Conservation (phyloP, 2,888 invertebrate genomes). For the Dryocosmus kuriphilus region DNA sequence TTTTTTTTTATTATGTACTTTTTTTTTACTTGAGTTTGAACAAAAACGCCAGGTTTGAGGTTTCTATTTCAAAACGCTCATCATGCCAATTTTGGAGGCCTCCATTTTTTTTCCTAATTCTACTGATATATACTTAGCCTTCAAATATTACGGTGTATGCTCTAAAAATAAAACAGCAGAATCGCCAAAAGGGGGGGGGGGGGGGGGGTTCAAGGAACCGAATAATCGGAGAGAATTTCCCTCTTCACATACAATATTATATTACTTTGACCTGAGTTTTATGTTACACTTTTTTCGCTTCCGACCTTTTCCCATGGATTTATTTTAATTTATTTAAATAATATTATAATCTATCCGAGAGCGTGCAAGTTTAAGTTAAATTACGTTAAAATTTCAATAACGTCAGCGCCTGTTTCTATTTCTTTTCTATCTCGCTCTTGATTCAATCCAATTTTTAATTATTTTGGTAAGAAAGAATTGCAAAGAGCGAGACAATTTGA, state of each 20-base stretch:
- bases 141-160: constrained; percentile 25
- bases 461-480: constrained; percentile 12
- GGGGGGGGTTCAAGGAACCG: constrained; percentile 27
- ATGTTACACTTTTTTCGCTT: constrained; percentile 48
- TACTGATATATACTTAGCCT: constrained; percentile 39
- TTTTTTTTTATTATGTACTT: not conserved
- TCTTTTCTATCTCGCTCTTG: constrained; percentile 43
- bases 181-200: constrained; percentile 33
- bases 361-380: constrained; percentile 47
- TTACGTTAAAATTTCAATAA: constrained; percentile 59
- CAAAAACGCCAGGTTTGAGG: constrained; percentile 23
- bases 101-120: constrained; percentile 35
- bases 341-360: constrained; percentile 44
- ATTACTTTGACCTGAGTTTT: constrained; percentile 55
- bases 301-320: constrained; percentile 28
- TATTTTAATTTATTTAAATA: not conserved
- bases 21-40: constrained; percentile 27
- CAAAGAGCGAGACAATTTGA: not conserved
- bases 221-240: constrained; percentile 38
- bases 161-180: constrained; percentile 42
- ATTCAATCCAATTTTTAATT: constrained; percentile 2
- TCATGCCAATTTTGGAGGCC: constrained; percentile 26
- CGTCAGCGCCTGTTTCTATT: constrained; percentile 52
- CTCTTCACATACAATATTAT: constrained; percentile 36
- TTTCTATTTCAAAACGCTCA: constrained; percentile 30